Base-by-base conservation (phyloP, 1,140 invertebrate genomes). In the Micrasema longulum region DNA sequence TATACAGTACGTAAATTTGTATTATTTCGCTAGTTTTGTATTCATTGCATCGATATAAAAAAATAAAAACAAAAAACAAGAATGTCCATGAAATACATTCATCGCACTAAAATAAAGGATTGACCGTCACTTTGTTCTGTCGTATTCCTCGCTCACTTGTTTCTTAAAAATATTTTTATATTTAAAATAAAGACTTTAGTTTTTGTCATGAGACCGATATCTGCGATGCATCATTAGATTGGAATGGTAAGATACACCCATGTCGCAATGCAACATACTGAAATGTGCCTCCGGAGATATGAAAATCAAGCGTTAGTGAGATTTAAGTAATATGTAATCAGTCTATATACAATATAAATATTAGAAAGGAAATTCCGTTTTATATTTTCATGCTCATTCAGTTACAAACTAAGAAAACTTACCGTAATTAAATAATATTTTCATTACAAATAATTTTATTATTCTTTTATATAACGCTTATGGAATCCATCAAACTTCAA, bases 1-100 rank as follows among this genome's bases (percentile, higher is more conserved):
- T 60, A 68, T 43, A 68, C 41, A 68, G 38, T 53, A 68, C 50
- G 65, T 68, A 68, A 68, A 53, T 52, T 31, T 31, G 26, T 31
- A 68, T 68, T 55, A 53, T 55, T 64, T 64, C 31, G 43, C 60
- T 64, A 64, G n/a, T 47, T 64, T 45, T 14, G 11, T 60, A 23
- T 55, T 55, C 52, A 60, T 53, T 53, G 50, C 22, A 53, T 55
- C 52, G 10, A 22, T 22, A n/a, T 48, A 14, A n/a, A 55, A 22
- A 55, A 10, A 55, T 14, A 26, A 26, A 55, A 14, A 26, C 52
- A 48, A 55, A 53, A 62, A 41, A 60, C 38, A 43, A 63, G 14
- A 31, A 60, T 20, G 36, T 60, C n/a, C 38, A 31, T 38, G 55
- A 60, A 60, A 60, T 38, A 22, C 14, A 16, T 53, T 53, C 36